A percentile compares a stretch with the other conserved stretches of the same genome.
Conservation (phyloP, 2,113 vertebrate species). For the Gallinago jamesoni region DNA sequence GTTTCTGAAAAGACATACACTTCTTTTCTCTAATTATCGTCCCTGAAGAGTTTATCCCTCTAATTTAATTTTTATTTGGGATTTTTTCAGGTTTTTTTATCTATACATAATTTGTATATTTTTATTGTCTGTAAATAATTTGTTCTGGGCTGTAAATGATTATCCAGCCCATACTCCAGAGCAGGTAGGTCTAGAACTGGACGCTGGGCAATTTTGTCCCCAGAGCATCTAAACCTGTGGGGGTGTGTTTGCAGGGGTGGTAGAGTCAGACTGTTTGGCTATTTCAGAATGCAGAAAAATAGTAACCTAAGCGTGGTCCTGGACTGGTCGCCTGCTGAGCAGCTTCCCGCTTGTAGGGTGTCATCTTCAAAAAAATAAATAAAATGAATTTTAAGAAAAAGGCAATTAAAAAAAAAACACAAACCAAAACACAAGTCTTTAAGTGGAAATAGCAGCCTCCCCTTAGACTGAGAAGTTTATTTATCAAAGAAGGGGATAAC, state of each 20-base stretch:
- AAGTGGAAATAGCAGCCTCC: not conserved
- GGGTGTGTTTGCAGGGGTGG: not conserved
- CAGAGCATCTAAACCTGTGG: not conserved
- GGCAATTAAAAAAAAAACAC: not conserved
- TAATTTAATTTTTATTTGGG: not conserved
- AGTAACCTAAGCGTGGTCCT: not conserved
- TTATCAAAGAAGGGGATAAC: conserved; percentile 25
- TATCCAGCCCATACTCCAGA: rapidly evolving
- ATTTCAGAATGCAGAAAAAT: not conserved
- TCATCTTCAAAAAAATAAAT: not conserved
- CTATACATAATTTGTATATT: not conserved
- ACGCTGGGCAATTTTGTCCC: not conserved
- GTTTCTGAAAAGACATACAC: not conserved
- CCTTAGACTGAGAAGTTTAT: not conserved
- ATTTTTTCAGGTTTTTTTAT: not conserved
- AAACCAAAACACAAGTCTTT: not conserved
- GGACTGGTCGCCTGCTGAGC: not conserved
- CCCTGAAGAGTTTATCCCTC: not conserved
- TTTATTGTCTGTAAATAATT: not conserved
- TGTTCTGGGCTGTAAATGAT: not conserved
- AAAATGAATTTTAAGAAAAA: not conserved
- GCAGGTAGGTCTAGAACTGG: not conserved
- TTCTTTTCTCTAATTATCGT: not conserved
- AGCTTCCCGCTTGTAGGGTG: not conserved
- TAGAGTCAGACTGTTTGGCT: not conserved